Evolutionary conservation across 2,113 vertebrate species (phyloP).

Genomic region (Callipepla californica): DNA sequence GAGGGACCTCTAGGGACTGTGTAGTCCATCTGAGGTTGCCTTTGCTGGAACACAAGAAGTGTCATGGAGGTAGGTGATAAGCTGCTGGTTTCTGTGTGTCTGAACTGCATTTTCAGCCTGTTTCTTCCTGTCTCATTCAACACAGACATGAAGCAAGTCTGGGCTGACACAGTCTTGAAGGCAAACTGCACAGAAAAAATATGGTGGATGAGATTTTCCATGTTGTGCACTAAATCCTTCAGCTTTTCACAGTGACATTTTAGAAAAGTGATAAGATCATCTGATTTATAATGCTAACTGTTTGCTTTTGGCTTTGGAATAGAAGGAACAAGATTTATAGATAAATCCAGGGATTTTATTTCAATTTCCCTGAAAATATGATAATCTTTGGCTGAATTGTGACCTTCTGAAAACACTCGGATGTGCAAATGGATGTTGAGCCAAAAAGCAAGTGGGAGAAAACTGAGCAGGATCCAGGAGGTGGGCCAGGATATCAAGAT

Average conservation of each 20-base stretch:
- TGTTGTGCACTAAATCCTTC: background rate
- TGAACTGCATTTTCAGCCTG: background rate
- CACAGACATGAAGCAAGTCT: background rate
- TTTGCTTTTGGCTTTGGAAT: background rate
- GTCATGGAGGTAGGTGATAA: background rate
- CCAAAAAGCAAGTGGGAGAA: background rate
- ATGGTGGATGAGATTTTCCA: background rate
- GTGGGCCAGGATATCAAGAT: background rate
- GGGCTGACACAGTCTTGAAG: background rate
- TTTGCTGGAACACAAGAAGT: background rate
- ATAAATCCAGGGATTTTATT: background rate
- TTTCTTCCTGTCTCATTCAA: background rate
- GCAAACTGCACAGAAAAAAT: background rate
- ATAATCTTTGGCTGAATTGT: background rate
- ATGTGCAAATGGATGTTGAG: background rate
- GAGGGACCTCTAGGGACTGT: background rate
- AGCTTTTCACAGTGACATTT: background rate
- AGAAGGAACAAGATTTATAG: background rate
- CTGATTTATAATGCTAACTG: background rate
- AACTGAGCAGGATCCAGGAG: background rate
- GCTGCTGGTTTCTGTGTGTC: background rate
- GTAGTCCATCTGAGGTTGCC: background rate
- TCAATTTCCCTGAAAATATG: background rate
- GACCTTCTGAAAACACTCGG: background rate
- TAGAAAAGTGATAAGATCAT: background rate